Percentiles rank a stretch among this genome's conserved stretches.
Evolutionary conservation across 2,888 invertebrate genomes (phyloP).

Genomic region (Sisyra nigra): DNA sequence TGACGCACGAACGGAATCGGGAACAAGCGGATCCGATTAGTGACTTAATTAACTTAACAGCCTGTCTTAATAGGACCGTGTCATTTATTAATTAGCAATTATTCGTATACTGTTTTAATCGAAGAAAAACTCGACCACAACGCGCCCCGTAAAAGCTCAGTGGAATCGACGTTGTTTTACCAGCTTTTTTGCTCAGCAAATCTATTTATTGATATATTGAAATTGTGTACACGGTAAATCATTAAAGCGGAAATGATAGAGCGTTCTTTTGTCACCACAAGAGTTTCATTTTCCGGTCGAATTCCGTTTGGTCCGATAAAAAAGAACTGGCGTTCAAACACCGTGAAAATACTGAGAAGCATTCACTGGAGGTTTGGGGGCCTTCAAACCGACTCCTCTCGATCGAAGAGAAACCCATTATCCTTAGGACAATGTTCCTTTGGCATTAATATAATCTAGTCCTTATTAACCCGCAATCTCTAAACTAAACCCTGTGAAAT

Average conservation of each 20-base stretch:
- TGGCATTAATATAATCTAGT: too few relatives aligned
- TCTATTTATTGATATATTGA: slow-evolving; percentile 17
- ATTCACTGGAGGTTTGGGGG: too few relatives aligned
- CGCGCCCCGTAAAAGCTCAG: too few relatives aligned
- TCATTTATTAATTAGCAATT: slow-evolving; percentile 8
- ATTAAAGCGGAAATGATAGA: slow-evolving; percentile 31
- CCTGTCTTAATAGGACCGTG: slow-evolving; percentile 5
- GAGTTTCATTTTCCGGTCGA: slow-evolving; percentile 34
- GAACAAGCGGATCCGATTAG: slow-evolving; percentile 24
- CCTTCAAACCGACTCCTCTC: too few relatives aligned
- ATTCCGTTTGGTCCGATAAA: slow-evolving; percentile 28
- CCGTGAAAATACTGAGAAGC: slow-evolving; percentile 4
- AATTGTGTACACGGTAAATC: slow-evolving; percentile 17
- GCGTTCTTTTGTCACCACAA: slow-evolving; percentile 31
- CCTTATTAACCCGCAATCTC: too few relatives aligned
- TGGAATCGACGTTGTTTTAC: too few relatives aligned
- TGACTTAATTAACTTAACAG: slow-evolving; percentile 25
- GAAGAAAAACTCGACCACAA: too few relatives aligned
- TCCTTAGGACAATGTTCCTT: too few relatives aligned
- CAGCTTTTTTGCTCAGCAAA: too few relatives aligned
- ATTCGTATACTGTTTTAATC: background rate
- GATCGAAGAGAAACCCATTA: too few relatives aligned
- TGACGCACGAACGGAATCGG: slow-evolving; percentile 5
- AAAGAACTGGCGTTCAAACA: slow-evolving; percentile 12
- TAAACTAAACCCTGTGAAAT: too few relatives aligned